phyloP scores from a whole-genome alignment of 2,113 vertebrate species.

The Xenopus tropicalis region UCB_Xtro_10.0 CM004448.2:108229001-108229500 shows the following conservation, averaged over 20 bases:
- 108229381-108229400: no score
- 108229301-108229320: neutral
- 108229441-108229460: no score
- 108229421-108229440: no score
- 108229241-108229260: no score
- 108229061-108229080: conserved; percentile 94
- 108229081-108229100: conserved; percentile 94
- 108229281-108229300: neutral
- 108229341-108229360: no score
- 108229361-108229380: no score
- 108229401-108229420: no score
- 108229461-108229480: no score
- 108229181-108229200: conserved; percentile 76
- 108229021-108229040: no score
- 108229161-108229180: conserved; percentile 89
- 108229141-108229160: conserved; percentile 86
- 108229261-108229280: neutral
- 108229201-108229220: neutral
- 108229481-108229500: no score
- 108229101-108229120: conserved; percentile 92
- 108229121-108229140: conserved; percentile 88
- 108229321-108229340: neutral
- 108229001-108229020: no score
- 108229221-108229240: neutral
- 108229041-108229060: conserved; percentile 49